Conservation (phyloP, 35 echinoderm and acorn worm species). For the Chiridota heheva region DNA sequence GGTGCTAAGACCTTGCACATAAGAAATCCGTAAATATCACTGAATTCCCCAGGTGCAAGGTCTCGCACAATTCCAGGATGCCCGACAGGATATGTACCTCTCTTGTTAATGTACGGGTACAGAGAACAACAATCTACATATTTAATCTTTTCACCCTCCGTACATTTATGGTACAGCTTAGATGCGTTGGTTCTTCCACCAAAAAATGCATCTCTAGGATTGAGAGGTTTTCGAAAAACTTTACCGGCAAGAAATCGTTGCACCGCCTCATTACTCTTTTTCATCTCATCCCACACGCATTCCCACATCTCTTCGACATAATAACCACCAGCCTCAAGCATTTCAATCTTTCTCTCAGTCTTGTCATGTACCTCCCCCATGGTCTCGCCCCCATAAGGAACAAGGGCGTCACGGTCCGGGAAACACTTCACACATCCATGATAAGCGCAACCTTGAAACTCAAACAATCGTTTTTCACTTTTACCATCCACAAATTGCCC, state of each 20-base stretch:
- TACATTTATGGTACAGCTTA: constrained; percentile 42
- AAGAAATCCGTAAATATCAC: neutral
- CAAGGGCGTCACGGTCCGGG: constrained; percentile 16
- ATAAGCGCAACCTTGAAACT: constrained; percentile 19
- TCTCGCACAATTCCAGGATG: constrained; percentile 15
- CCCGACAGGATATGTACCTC: constrained; percentile 12
- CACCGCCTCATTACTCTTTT: too few relatives aligned
- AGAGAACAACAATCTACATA: constrained; percentile 67
- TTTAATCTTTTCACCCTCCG: constrained; percentile 40
- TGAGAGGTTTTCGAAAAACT: too few relatives aligned
- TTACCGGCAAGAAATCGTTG: too few relatives aligned
- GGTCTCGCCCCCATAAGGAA: neutral
- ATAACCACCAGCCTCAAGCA: neutral
- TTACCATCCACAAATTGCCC: constrained; percentile 4
- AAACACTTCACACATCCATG: constrained; percentile 22
- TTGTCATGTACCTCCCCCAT: constrained; percentile 6
- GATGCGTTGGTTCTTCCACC: constrained; percentile 57
- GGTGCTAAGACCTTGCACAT: constrained; percentile 7
- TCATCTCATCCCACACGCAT: neutral
- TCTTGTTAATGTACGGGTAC: constrained; percentile 52
- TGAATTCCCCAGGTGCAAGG: too few relatives aligned
- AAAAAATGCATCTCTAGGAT: constrained; percentile 64
- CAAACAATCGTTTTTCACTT: constrained; percentile 14
- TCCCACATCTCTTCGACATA: constrained; percentile 2
- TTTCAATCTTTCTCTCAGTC: neutral